Evolutionary conservation across 2,797 vertebrate species (phyloP).

Genomic region (Euphonia xanthogaster): DNA sequence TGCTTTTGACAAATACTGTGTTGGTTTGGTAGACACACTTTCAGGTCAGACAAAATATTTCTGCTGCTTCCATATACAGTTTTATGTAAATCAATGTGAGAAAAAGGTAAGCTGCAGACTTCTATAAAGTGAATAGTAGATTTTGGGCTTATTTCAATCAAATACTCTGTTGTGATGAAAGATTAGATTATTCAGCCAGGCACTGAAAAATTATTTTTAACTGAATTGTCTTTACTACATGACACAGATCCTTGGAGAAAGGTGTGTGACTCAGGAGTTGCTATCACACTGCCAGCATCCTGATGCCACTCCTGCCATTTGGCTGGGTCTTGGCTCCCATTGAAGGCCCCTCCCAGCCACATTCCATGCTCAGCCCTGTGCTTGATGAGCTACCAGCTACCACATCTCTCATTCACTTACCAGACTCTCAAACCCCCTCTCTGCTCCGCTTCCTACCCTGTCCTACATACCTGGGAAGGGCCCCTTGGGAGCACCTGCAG

Average conservation of each 20-base stretch:
- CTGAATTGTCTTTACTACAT: not conserved
- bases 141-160: not conserved
- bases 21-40: not conserved
- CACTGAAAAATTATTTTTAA: not conserved
- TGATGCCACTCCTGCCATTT: not conserved
- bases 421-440: not conserved
- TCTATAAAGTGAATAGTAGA: not conserved
- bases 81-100: not conserved
- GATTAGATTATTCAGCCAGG: not conserved
- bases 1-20: not conserved
- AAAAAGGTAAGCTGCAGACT: not conserved
- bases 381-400: not conserved
- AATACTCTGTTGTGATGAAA: not conserved
- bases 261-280: not conserved
- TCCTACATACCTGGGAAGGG: not conserved
- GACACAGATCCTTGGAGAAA: not conserved
- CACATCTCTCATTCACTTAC: not conserved
- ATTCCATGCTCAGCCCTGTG: not conserved
- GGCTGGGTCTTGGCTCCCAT: not conserved
- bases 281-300: not conserved
- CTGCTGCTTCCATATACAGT: not conserved
- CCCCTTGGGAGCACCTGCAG: not conserved
- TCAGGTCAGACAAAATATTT: not conserved
- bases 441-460: not conserved
- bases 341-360: not conserved